These are phyloP conservation scores for Leptothorax acervorum DNA, from an alignment of 2,888 invertebrate genomes.

Conservation along the genomic window DNA sequence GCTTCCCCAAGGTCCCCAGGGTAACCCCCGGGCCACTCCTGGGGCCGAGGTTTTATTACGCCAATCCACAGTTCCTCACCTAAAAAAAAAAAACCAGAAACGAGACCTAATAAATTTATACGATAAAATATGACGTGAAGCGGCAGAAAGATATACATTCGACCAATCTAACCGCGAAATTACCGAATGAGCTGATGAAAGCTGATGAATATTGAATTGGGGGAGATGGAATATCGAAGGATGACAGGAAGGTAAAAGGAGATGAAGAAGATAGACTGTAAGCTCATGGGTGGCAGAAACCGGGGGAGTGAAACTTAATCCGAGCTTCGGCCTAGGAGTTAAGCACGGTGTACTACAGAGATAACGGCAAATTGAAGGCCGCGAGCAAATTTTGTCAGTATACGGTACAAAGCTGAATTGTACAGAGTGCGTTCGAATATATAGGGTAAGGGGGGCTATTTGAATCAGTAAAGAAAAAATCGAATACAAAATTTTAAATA, in stretches of 20 bases:
- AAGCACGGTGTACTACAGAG: constrained; percentile 47
- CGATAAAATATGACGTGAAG: neutral
- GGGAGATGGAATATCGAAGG: constrained; percentile 19
- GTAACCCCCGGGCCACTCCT: constrained; percentile 84
- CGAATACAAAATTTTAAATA: too few relatives aligned
- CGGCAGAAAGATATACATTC: neutral
- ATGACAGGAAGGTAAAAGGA: neutral
- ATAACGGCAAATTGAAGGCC: constrained; percentile 50
- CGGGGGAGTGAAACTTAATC: constrained; percentile 53
- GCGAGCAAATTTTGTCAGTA: constrained; percentile 25
- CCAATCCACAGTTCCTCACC: constrained; percentile 81
- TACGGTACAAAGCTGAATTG: neutral
- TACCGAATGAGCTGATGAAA: constrained; percentile 2
- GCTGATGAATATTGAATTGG: constrained; percentile 17
- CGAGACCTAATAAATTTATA: constrained; percentile 17
- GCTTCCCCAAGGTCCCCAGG: constrained; percentile 79
- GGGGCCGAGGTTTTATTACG: constrained; percentile 84
- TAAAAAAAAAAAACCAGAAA: constrained; percentile 68
- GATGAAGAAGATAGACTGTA: constrained; percentile 17
- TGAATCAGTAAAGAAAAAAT: too few relatives aligned
- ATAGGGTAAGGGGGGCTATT: too few relatives aligned
- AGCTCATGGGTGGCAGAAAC: neutral
- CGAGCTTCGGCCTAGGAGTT: constrained; percentile 44
- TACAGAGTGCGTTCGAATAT: neutral
- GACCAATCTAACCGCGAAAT: neutral